Percentiles rank a stretch among this genome's conserved stretches.
Conservation (phyloP, 1,140 invertebrate species). For the Nomia melanderi region DNA sequence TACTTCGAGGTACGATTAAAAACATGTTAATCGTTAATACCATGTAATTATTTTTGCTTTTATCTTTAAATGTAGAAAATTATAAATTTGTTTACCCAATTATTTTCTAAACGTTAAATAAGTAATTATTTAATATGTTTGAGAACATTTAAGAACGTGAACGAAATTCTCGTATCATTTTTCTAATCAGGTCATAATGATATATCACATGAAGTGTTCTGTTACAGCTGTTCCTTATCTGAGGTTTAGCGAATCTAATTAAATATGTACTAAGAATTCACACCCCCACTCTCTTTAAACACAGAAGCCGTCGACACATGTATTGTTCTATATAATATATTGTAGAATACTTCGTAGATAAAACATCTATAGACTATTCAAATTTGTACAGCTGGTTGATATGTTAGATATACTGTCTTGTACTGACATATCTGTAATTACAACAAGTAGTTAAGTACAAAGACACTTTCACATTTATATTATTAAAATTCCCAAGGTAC, state of each 20-base stretch:
- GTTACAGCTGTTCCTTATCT: background rate
- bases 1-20: too few species aligned
- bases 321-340: background rate
- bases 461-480: background rate
- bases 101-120: too few species aligned
- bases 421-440: conserved; percentile 1
- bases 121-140: too few species aligned
- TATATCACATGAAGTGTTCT: background rate
- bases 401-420: background rate
- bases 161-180: background rate
- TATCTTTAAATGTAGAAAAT: too few species aligned
- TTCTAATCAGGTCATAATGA: background rate
- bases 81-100: too few species aligned
- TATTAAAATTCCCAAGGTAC: background rate
- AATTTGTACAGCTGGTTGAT: conserved; percentile 24
- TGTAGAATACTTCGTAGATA: background rate
- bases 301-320: background rate
- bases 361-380: background rate
- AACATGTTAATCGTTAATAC: too few species aligned
- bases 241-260: conserved; percentile 5
- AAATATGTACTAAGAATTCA: background rate
- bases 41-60: too few species aligned
- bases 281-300: background rate
- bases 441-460: background rate
- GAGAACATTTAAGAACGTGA: background rate